Base-by-base conservation (phyloP, 1,140 invertebrate genomes). In the Drosophila parvula region DNA sequence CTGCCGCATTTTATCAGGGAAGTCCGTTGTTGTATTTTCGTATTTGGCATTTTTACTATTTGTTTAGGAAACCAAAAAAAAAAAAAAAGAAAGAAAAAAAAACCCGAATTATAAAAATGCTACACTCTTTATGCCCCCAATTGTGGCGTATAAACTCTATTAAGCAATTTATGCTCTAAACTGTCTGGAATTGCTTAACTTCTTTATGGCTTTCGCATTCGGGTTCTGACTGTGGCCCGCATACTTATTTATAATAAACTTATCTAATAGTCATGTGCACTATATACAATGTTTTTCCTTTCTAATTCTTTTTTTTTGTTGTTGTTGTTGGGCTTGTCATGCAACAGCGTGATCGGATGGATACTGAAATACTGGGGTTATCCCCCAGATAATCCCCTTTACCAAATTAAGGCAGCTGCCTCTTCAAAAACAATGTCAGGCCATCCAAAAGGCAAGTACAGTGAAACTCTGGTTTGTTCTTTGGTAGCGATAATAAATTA, bases 131-230 rank as follows among this genome's bases (percentile, higher is more conserved):
- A 50, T 65, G 56, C 56, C 75, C 78, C 60, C 71, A 83, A 80
- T 78, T 75, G 32, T 53, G 74, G 28, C 45, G 70, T 32, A 47
- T 50, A 81, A 79, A 82, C 70, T 88, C 71, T 88, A 86, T 86
- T 86, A 88, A 88, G 51, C 79, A 83, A 86, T 86, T 86, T 77
- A 88, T 83, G 79, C 67, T 63, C 81, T 77, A 61, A 83, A 88
- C 71, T 81, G 71, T 58, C 73, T 77, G 63, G 63, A 86, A 83
- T 86, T 88, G 79, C 58, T 88, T 73, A 79, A 86, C 83, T 86
- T 88, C 76, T 88, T 82, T 86, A 88, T 86, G 71, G 36, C 70
- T 34, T 41, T 67, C 30, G 43, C 43, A 63, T 48, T 65, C 64
- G 64, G 44, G 22, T 51, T 67, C 43, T 38, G 61, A 22, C 32